These are phyloP conservation scores for Mesorhabditis belari DNA, from an alignment of 2,888 invertebrate genomes.

Conservation along the genomic window DNA sequence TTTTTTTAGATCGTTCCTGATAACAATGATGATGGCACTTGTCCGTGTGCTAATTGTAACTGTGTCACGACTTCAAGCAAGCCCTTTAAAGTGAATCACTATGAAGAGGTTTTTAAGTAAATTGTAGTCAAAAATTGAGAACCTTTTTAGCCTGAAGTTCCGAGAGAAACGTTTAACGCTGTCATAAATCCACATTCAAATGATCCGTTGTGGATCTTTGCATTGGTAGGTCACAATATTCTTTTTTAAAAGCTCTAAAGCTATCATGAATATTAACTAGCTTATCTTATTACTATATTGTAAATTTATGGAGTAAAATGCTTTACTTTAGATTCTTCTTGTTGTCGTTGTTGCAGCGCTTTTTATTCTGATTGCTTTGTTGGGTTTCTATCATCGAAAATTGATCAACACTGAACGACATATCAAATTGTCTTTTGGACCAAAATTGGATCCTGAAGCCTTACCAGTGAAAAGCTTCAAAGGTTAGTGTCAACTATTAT, in stretches of 20 bases:
- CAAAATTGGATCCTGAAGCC: too few relatives aligned
- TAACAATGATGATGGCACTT: not conserved
- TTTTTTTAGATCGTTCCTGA: not conserved
- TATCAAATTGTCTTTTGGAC: not conserved
- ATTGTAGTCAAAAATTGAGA: too few relatives aligned
- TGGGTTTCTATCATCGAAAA: not conserved
- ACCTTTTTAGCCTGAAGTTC: too few relatives aligned
- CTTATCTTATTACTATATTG: too few relatives aligned
- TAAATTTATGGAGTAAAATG: too few relatives aligned
- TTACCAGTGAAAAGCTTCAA: too few relatives aligned
- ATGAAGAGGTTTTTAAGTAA: too few relatives aligned
- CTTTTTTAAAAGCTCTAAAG: not conserved
- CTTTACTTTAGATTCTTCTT: not conserved
- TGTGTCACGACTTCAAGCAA: not conserved
- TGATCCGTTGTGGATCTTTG: not conserved
- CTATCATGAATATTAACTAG: too few relatives aligned
- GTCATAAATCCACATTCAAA: not conserved
- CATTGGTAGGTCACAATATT: not conserved
- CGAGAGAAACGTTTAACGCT: not conserved
- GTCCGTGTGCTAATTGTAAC: not conserved
- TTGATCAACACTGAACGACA: not conserved
- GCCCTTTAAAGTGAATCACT: too few relatives aligned
- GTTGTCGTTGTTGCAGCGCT: not conserved
- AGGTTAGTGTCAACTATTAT: too few relatives aligned
- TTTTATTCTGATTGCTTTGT: not conserved